Conservation (phyloP, 2,888 invertebrate species). For the Sarcophaga carnaria region DNA sequence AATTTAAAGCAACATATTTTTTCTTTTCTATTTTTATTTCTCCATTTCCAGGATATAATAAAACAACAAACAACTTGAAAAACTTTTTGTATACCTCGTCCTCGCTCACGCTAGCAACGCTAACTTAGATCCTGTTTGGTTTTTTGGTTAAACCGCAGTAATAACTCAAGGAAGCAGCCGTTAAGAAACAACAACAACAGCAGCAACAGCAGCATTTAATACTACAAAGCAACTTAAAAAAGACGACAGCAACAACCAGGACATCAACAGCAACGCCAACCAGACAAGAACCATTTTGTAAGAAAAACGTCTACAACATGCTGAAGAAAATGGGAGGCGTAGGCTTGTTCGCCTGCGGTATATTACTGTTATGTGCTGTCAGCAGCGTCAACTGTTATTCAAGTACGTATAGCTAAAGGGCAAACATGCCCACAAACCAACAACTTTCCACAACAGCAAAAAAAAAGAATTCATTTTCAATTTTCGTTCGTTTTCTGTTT, state of each 20-base stretch:
- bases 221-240: slow-evolving; percentile 16
- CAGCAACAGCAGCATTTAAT: not conserved
- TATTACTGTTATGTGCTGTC: slow-evolving; percentile 75
- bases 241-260: slow-evolving; percentile 19
- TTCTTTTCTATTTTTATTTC: slow-evolving; percentile 27
- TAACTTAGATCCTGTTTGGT: slow-evolving; percentile 2
- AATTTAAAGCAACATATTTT: slow-evolving; percentile 54
- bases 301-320: slow-evolving; percentile 60
- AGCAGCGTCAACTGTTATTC: slow-evolving; percentile 79
- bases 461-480: slow-evolving; percentile 45
- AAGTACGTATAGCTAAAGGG: slow-evolving; percentile 76
- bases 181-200: slow-evolving; percentile 37
- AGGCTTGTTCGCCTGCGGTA: slow-evolving; percentile 69
- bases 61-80: slow-evolving; percentile 7
- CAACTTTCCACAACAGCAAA: slow-evolving; percentile 35
- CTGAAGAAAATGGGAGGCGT: slow-evolving; percentile 72
- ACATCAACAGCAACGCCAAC: slow-evolving; percentile 23
- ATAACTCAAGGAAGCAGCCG: slow-evolving; percentile 67
- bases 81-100: slow-evolving; percentile 19
- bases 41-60: slow-evolving; percentile 53
- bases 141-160: slow-evolving; percentile 65
- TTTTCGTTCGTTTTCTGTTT: not conserved
- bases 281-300: slow-evolving; percentile 26
- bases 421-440: slow-evolving; percentile 56
- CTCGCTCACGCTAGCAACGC: not conserved